Conservation (phyloP, 2,797 vertebrate genomes). For the Lepilemur septentrionalis region DNA sequence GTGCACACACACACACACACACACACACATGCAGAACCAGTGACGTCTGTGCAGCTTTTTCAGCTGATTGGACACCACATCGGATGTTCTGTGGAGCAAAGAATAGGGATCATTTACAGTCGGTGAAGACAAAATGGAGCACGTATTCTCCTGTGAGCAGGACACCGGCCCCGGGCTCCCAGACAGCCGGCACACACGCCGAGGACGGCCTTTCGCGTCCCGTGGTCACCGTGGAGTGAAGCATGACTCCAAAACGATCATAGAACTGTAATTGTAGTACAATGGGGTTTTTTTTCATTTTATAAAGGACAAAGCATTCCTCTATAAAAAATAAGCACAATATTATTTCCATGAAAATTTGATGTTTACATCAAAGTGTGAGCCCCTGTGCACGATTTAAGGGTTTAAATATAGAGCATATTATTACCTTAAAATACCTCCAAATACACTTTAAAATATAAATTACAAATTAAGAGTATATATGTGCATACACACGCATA, state of each 20-base stretch:
- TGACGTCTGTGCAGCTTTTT: conserved; percentile 85
- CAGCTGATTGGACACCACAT: conserved; percentile 87
- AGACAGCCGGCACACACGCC: background rate
- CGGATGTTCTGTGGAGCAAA: conserved; percentile 89
- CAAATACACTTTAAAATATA: background rate
- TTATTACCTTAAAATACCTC: background rate
- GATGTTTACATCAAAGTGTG: conserved; percentile 4
- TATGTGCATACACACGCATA: background rate
- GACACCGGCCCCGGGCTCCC: conserved; percentile 60
- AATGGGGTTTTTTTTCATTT: background rate
- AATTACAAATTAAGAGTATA: background rate
- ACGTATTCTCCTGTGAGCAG: conserved; percentile 75
- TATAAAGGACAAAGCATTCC: background rate
- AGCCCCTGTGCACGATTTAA: background rate
- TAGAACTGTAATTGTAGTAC: background rate
- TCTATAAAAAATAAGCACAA: background rate
- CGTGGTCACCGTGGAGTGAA: background rate
- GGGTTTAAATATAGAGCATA: background rate
- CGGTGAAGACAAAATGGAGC: conserved; percentile 75
- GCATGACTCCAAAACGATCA: background rate
- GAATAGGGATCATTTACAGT: conserved; percentile 84
- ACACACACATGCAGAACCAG: conserved; percentile 55
- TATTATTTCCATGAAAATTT: background rate
- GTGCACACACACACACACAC: conserved; percentile 49
- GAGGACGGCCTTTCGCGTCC: background rate